Conservation (phyloP, 2,888 invertebrate genomes). For the Drosophila flavopinicola region DNA sequence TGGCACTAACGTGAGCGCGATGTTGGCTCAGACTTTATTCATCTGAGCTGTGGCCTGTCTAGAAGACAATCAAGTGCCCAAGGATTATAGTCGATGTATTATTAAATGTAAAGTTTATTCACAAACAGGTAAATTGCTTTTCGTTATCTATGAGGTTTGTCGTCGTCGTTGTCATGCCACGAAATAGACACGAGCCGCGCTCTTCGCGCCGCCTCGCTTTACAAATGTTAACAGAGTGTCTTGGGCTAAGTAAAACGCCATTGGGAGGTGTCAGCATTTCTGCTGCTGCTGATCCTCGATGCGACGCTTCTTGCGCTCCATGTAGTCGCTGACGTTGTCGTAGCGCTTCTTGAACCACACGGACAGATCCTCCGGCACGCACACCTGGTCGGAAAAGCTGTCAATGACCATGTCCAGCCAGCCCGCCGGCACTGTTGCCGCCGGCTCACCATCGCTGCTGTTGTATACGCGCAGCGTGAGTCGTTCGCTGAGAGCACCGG, state of each 20-base stretch:
- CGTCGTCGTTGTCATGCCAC: too few species aligned
- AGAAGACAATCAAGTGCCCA: too few species aligned
- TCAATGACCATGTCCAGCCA: slow-evolving; percentile 75
- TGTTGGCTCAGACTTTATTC: too few species aligned
- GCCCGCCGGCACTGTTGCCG: slow-evolving; percentile 44
- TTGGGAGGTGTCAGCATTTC: slow-evolving; percentile 19
- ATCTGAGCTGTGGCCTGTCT: too few species aligned
- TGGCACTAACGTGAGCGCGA: too few species aligned
- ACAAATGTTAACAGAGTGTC: slow-evolving; percentile 4
- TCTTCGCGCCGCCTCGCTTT: too few species aligned
- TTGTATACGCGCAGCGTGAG: slow-evolving; percentile 65
- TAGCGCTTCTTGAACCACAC: slow-evolving; percentile 91
- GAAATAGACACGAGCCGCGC: too few species aligned
- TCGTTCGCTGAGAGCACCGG: slow-evolving; percentile 65
- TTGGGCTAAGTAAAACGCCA: slow-evolving; percentile 14
- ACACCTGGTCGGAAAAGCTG: slow-evolving; percentile 60
- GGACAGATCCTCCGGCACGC: slow-evolving; percentile 84
- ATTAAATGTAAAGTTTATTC: too few species aligned
- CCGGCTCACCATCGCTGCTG: slow-evolving; percentile 28
- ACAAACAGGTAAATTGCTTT: too few species aligned
- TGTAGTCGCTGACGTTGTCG: slow-evolving; percentile 92
- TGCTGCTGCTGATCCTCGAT: slow-evolving; percentile 85
- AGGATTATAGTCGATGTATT: too few species aligned
- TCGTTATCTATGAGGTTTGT: too few species aligned
- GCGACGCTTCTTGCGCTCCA: slow-evolving; percentile 90